Evolutionary conservation across 2,888 invertebrate genomes (phyloP), one percentile per base, ranked within the genome.

Genomic region (Catocala nupta): DNA sequence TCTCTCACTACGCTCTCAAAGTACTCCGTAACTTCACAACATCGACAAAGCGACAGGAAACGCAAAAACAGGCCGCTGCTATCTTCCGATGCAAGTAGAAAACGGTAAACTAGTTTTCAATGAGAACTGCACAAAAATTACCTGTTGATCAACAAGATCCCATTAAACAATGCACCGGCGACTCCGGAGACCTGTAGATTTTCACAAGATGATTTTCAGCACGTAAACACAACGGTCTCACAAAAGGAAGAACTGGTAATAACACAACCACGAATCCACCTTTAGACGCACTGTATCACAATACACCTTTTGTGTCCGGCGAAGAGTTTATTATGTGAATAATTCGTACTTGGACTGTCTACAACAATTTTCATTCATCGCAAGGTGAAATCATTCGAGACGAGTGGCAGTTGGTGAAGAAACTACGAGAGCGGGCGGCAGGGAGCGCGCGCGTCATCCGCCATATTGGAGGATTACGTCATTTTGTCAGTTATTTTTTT

Each of bases 381-480:
- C 89, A 87, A 87, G 78, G 87, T 85, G 87, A 91, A 91, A 89
- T 90, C 89, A 85, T 88, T 86, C 86, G 87, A 85, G 84, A 89
- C 90, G 84, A 91, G 86, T 86, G 86, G 88, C 86, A 82, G 85
- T 87, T 83, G 75, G 77, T 77, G 81, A 87, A 84, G 85, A 88
- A 86, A 91, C 89, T 89, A 88, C 82, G 82, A 82, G 79, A 71
- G 87, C 84, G 85, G 85, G 87, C 82, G 83, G 83, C 82, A 84
- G 85, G 83, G 85, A 82, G 83, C 76, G 86, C 89, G 88, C 92
- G 93, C 93, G 93, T 93, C 93, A 93, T 91, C 86, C 93, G 93
- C 93, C 93, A 93, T 93, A 90, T 93, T 93, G 87, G 83, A 84
- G 59, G 86, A 90, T 93, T 93, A 93, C 93, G 93, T 93, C 93